Base-by-base conservation (phyloP, 2,888 invertebrate species). In the Gastrophysa polygoni region DNA sequence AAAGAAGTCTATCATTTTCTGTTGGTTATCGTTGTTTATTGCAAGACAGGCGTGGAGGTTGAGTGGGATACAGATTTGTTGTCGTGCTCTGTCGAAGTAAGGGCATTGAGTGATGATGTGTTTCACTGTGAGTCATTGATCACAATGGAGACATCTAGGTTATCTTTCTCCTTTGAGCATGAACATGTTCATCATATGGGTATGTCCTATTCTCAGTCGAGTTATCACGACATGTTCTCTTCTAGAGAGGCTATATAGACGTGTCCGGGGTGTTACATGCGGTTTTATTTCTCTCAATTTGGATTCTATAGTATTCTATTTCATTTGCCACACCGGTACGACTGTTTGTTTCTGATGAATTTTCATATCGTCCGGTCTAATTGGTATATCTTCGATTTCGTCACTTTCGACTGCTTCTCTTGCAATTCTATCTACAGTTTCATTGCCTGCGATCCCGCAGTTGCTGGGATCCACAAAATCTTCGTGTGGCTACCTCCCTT, bases 171-270 rank as follows among this genome's bases (percentile, higher is more conserved):
- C 24, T 1, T 7, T 24, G 21, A 49, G 28, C 49, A 49, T 49
- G 28, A 49, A 49, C 3, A 49, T 49, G 16, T 49, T 49, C n/a
- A 28, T 49, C n/a, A 49, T n/a, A n/a, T 49, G 1, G 21, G 49
- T 49, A 24, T 49, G 49, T 11, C 21, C 49, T 28, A 49, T 49
- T 49, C 49, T 49, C 24, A 24, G 16, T 2, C 24, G 49, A 14
- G 49, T 24, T 16, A 49, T 49, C 1, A 49, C 49, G 2, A 14
- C n/a, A n/a, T 49, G 49, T 1, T 24, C 49, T 49, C 49, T 21
- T n/a, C 49, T 11, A 14, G 14, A 28, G 2, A 11, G 17, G n/a
- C 1, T 2, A 4, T 14, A 5, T 8, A 49, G 11, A 6, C n/a
- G 2, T 10, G 14, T 49, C 28, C 49, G 28, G 3, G n/a, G 14